A percentile compares a stretch with the other conserved stretches of the same genome.
Evolutionary conservation across 2,113 vertebrate genomes (phyloP).

Genomic region (Ondatra zibethicus): DNA sequence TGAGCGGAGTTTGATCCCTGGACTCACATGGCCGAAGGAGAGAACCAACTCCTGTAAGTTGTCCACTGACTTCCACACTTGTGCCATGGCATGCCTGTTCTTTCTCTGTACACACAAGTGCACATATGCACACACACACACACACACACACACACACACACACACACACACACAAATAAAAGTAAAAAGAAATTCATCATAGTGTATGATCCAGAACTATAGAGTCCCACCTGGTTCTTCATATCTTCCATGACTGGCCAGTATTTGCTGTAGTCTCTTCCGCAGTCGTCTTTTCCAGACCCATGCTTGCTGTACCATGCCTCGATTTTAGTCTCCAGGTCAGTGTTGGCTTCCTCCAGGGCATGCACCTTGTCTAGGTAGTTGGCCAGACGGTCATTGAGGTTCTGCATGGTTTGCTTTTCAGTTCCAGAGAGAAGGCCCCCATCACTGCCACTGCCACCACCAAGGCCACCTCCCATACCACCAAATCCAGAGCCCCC

Average conservation of each 20-base stretch:
- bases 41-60: background rate
- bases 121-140: background rate
- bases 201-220: background rate
- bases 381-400: conserved; percentile 91
- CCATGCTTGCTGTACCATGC: conserved; percentile 80
- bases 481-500: conserved; percentile 71
- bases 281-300: conserved; percentile 43
- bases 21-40: background rate
- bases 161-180: background rate
- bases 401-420: conserved; percentile 90
- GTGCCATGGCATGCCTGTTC: background rate
- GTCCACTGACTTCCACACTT: background rate
- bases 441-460: conserved; percentile 29
- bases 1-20: background rate
- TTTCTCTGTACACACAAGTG: background rate
- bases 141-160: background rate
- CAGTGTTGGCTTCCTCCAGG: conserved; percentile 89
- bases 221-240: conserved; percentile 83
- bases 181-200: background rate
- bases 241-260: conserved; percentile 81
- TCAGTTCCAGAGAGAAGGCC: conserved; percentile 83
- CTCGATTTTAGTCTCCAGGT: conserved; percentile 86
- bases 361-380: conserved; percentile 88
- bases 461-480: background rate
- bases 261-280: conserved; percentile 85